Conservation (phyloP, 2,113 vertebrate genomes). For the Parotia lawesii region DNA sequence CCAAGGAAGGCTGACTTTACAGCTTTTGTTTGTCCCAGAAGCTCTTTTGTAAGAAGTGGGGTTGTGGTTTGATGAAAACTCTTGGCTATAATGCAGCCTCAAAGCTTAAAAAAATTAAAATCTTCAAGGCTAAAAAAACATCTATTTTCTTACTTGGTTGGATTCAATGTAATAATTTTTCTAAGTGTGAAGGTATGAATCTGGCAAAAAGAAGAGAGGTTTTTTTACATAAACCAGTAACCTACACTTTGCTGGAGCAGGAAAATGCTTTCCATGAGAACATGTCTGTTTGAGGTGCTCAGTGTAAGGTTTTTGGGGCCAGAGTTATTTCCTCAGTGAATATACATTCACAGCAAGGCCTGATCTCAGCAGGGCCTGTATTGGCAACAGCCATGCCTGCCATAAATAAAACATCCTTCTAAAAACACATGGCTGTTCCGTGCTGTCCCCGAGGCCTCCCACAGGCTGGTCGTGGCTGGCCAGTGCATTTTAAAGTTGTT, state of each 20-base stretch:
- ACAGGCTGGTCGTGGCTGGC: not conserved
- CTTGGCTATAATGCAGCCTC: not conserved
- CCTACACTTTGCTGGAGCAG: not conserved
- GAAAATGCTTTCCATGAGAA: not conserved
- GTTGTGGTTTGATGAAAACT: not conserved
- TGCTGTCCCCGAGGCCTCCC: not conserved
- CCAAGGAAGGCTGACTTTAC: not conserved
- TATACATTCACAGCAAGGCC: not conserved
- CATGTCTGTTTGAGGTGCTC: not conserved
- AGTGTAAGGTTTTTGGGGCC: not conserved
- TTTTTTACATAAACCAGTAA: not conserved
- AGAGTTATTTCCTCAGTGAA: not conserved
- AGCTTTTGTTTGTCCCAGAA: not conserved
- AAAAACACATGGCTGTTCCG: fast-evolving
- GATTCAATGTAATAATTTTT: not conserved
- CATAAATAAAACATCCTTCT: not conserved
- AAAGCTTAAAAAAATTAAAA: not conserved
- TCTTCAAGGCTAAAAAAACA: not conserved
- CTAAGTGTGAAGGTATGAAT: not conserved
- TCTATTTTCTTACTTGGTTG: not conserved
- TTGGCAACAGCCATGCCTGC: not conserved
- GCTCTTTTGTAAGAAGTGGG: not conserved
- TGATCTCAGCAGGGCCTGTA: not conserved
- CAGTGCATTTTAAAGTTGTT: not conserved
- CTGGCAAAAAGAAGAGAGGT: not conserved